Conservation (phyloP, 2,888 invertebrate genomes). For the Epistrophella euchroma region DNA sequence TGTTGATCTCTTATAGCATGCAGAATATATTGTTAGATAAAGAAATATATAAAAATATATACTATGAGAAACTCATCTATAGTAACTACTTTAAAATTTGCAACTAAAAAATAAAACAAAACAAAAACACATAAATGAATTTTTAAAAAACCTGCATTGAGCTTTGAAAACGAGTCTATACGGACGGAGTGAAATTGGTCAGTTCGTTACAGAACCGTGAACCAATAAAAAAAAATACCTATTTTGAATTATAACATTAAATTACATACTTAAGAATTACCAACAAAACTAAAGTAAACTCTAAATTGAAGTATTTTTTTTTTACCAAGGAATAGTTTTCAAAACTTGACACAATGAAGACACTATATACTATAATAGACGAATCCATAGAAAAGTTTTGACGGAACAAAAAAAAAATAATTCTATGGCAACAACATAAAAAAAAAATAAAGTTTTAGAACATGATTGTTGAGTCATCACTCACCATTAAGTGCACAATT, state of each 20-base stretch:
- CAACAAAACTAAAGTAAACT: neutral
- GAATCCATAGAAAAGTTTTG: neutral
- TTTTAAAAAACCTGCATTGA: conserved; percentile 30
- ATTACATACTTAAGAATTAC: neutral
- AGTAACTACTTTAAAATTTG: conserved; percentile 1
- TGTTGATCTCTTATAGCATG: conserved; percentile 63
- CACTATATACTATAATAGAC: neutral
- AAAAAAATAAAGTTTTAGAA: neutral
- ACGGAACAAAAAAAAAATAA: neutral
- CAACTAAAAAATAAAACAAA: conserved; percentile 15
- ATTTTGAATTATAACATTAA: neutral
- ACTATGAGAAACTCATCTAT: neutral
- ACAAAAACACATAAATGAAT: neutral
- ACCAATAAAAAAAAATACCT: conserved; percentile 1
- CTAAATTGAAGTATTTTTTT: neutral
- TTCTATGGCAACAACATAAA: neutral
- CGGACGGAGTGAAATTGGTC: conserved; percentile 75
- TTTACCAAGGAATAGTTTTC: neutral
- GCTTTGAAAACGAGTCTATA: conserved; percentile 63
- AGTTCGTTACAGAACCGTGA: conserved; percentile 68
- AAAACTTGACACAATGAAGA: neutral
- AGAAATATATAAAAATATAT: neutral
- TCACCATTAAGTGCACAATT: too few species aligned
- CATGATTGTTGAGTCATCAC: neutral
- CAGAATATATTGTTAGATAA: conserved; percentile 30